Evolutionary conservation across 2,888 invertebrate genomes (phyloP).

Genomic region (Saturnia pavonia): DNA sequence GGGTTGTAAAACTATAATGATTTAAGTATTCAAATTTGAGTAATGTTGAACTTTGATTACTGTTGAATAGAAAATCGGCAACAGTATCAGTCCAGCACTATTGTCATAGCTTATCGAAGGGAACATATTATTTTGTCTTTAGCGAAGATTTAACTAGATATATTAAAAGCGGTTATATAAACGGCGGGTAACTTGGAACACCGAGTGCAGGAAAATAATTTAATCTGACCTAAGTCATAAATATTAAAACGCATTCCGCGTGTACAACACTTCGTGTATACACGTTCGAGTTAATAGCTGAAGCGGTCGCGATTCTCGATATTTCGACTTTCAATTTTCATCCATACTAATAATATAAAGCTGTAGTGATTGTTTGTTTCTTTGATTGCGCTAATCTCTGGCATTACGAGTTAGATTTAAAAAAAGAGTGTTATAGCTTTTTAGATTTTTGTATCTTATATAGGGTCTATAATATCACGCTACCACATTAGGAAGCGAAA

Average conservation of each 20-base stretch:
- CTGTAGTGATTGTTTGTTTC: not conserved
- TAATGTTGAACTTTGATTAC: no score
- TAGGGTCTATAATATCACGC: no score
- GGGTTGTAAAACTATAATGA: no score
- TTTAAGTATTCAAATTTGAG: no score
- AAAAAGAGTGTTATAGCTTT: no score
- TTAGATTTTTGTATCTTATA: no score
- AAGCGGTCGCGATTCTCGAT: not conserved
- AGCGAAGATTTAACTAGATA: constrained; percentile 38
- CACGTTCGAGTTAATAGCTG: constrained; percentile 29
- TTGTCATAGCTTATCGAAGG: not conserved
- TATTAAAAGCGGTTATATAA: constrained; percentile 58
- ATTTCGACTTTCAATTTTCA: not conserved
- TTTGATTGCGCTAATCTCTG: no score
- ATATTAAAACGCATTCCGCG: constrained; percentile 56
- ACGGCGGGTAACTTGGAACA: constrained; percentile 44
- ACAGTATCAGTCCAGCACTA: not conserved
- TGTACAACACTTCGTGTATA: constrained; percentile 41
- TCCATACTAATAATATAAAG: not conserved
- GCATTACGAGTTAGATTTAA: no score
- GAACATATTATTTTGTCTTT: constrained; percentile 2
- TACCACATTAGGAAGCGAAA: no score
- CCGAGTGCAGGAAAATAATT: constrained; percentile 53
- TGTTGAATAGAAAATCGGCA: not conserved
- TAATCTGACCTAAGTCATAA: constrained; percentile 56